These are phyloP conservation scores for Bubo bubo DNA, from an alignment of 2,113 vertebrate genomes.

Conservation along the genomic window DNA sequence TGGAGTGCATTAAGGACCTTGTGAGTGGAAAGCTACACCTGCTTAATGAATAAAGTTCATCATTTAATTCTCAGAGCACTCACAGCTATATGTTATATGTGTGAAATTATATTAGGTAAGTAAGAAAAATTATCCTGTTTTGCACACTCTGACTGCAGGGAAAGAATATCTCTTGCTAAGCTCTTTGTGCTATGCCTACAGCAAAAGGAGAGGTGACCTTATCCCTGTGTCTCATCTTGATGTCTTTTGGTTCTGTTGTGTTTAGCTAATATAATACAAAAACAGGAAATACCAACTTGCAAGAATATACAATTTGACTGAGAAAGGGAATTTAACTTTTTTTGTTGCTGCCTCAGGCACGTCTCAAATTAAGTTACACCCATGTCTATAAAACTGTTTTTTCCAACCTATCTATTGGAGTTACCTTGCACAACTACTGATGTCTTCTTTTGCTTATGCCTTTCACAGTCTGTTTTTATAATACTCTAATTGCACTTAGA, in stretches of 20 bases:
- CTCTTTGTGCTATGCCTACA: background rate
- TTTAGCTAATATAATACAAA: background rate
- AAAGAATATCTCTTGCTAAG: background rate
- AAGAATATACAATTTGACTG: background rate
- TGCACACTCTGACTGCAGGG: background rate
- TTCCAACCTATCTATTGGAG: background rate
- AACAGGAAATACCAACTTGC: background rate
- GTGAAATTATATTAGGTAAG: background rate
- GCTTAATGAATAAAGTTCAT: background rate
- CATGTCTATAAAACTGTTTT: background rate
- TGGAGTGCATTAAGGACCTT: background rate
- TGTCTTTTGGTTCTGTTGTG: background rate
- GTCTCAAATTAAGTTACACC: background rate
- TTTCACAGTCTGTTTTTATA: background rate
- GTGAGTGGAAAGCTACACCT: background rate
- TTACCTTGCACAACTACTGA: background rate
- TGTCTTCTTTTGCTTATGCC: background rate
- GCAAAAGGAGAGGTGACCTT: background rate
- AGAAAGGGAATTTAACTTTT: background rate
- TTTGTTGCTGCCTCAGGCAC: background rate
- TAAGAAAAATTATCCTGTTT: background rate
- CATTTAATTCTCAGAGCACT: background rate
- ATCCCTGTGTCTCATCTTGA: accelerated
- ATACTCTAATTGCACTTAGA: background rate
- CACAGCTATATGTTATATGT: background rate